Percentiles rank a stretch among this genome's conserved stretches.
Conservation (phyloP, 92 coral and sea anemone genomes). For the Epizoanthus illoricatus region DNA sequence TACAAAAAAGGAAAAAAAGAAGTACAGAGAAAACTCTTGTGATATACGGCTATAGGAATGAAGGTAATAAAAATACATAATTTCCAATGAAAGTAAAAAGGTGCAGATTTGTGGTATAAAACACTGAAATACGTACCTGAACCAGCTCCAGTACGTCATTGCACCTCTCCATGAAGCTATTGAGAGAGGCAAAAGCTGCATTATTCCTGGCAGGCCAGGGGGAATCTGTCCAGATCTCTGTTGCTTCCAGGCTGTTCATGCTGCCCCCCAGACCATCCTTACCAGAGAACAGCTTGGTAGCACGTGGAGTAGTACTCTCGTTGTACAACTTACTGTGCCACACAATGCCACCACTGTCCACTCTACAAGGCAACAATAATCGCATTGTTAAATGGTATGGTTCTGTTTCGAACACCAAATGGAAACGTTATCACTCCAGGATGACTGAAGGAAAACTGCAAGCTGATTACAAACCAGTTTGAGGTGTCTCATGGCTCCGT, state of each 20-base stretch:
- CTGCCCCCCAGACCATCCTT: conserved; percentile 62
- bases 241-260: conserved; percentile 51
- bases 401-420: background rate
- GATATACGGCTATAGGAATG: too few relatives aligned
- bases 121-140: conserved; percentile 40
- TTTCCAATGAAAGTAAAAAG: background rate
- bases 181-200: conserved; percentile 75
- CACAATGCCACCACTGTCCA: conserved; percentile 85
- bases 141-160: conserved; percentile 97
- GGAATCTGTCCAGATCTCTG: conserved; percentile 92
- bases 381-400: background rate
- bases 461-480: too few relatives aligned
- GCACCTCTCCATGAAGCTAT: conserved; percentile 98
- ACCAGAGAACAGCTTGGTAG: conserved; percentile 69
- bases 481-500: too few relatives aligned
- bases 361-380: conserved; percentile 41
- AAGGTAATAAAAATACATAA: too few relatives aligned
- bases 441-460: too few relatives aligned
- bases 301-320: conserved; percentile 84
- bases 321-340: conserved; percentile 88
- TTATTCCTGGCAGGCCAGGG: conserved; percentile 98
- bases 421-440: background rate
- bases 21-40: too few relatives aligned
- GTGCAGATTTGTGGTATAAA: background rate
- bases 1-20: too few relatives aligned